phyloP scores from a whole-genome alignment of 2,888 invertebrate species.

The Melinaea marsaeus region DNA sequence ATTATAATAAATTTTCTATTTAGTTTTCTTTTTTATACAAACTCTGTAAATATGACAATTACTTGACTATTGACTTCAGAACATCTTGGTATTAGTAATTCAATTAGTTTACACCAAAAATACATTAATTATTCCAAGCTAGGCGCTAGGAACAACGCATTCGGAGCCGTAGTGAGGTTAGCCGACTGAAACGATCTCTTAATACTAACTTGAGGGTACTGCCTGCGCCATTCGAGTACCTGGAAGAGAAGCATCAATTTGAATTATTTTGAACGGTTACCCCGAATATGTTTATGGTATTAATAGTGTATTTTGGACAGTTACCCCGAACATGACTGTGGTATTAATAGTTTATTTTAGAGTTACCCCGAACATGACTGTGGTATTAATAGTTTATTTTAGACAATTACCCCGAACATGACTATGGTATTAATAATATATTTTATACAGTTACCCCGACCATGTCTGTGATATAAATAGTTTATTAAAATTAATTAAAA shows the following conservation, averaged over 20 bases:
- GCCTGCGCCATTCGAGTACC: conserved; percentile 78
- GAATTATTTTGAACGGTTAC: neutral
- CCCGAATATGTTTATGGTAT: neutral
- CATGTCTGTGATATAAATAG: neutral
- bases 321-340: too few species aligned
- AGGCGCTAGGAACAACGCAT: conserved; percentile 58
- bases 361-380: too few species aligned
- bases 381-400: too few species aligned
- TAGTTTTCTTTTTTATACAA: too few species aligned
- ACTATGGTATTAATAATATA: too few species aligned
- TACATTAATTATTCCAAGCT: conserved; percentile 50
- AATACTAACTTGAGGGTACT: conserved; percentile 81
- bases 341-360: neutral
- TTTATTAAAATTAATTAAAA: too few species aligned
- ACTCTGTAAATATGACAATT: too few species aligned
- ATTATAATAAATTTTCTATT: too few species aligned
- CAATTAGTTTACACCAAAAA: neutral
- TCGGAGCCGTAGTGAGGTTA: conserved; percentile 54
- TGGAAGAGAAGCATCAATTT: conserved; percentile 35
- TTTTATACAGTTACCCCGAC: neutral
- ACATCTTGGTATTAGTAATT: neutral
- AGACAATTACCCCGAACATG: neutral
- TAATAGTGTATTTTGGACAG: too few species aligned
- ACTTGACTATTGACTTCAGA: too few species aligned
- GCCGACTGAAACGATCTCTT: conserved; percentile 80